Evolutionary conservation across 2,888 invertebrate genomes (phyloP), one percentile per base, ranked within the genome.

Genomic region (Drosophila suboccidentalis): DNA sequence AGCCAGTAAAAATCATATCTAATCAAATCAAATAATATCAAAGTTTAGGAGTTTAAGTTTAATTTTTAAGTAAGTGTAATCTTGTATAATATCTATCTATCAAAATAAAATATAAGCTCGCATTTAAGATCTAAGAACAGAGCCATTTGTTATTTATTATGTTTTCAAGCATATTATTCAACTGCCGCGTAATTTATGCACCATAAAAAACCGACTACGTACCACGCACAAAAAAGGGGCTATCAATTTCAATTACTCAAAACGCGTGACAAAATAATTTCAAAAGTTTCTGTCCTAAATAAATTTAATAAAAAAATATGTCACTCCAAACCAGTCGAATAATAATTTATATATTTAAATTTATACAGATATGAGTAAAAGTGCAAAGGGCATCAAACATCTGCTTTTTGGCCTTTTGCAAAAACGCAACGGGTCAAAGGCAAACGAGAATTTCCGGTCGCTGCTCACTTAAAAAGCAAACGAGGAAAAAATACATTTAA

Each of bases 1-100:
- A 78, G 73, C 65, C 19, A 80, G 61, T 75, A 78, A 70, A 81
- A 81, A n/a, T n/a, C n/a, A n/a, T n/a, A n/a, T n/a, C n/a, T n/a
- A n/a, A n/a, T n/a, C n/a, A n/a, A n/a, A n/a, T n/a, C n/a, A n/a
- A n/a, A n/a, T n/a, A n/a, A n/a, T n/a, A n/a, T n/a, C n/a, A n/a
- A n/a, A n/a, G n/a, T n/a, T n/a, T n/a, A n/a, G n/a, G n/a, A n/a
- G n/a, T n/a, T n/a, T n/a, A n/a, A n/a, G n/a, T n/a, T n/a, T 64
- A 75, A 44, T 69, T 76, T 43, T 64, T 53, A 71, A 79, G 67
- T 82, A 22, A 3, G 22, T 0, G 22, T 22, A 3, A 22, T 22
- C 22, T 22, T 22, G 22, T 22, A 22, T 3, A 22, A 3, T 3
- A 22, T 22, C 22, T 19, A 19, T 19, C 1, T 19, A 19, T 1